Evolutionary conservation across 1,140 invertebrate species (phyloP).

Genomic region (Stegodyphus mimosarum): DNA sequence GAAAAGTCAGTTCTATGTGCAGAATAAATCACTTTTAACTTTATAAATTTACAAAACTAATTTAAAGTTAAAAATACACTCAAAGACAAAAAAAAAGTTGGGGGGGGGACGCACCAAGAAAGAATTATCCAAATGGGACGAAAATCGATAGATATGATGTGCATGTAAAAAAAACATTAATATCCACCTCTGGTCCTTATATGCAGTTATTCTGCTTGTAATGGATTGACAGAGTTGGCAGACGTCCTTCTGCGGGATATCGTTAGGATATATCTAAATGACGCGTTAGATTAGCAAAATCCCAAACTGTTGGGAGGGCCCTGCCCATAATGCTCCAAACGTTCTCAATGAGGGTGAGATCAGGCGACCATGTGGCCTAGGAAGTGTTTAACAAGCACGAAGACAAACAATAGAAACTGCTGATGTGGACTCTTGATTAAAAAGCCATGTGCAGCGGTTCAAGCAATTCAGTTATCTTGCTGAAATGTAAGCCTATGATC

Average conservation of each 20-base stretch:
- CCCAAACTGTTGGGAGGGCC: not conserved
- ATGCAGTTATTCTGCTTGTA: not conserved
- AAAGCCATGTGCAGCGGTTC: not conserved
- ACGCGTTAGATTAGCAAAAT: not conserved
- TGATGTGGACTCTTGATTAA: not conserved
- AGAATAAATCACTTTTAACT: too few relatives aligned
- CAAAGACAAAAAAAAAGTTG: too few relatives aligned
- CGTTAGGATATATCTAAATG: not conserved
- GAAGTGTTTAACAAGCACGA: too few relatives aligned
- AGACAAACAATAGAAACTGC: not conserved
- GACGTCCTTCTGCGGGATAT: not conserved
- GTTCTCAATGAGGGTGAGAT: not conserved
- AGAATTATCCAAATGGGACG: too few relatives aligned
- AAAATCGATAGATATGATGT: too few relatives aligned
- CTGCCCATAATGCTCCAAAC: not conserved
- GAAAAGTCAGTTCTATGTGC: too few relatives aligned
- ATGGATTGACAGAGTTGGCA: not conserved
- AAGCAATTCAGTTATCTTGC: not conserved
- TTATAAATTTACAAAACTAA: too few relatives aligned
- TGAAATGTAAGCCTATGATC: not conserved
- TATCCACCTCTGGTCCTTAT: not conserved
- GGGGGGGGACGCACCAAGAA: too few relatives aligned
- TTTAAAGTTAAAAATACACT: too few relatives aligned
- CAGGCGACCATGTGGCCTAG: not conserved
- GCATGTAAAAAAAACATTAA: too few relatives aligned